Conservation (phyloP, 2,113 vertebrate genomes). For the Odontesthes bonariensis region DNA sequence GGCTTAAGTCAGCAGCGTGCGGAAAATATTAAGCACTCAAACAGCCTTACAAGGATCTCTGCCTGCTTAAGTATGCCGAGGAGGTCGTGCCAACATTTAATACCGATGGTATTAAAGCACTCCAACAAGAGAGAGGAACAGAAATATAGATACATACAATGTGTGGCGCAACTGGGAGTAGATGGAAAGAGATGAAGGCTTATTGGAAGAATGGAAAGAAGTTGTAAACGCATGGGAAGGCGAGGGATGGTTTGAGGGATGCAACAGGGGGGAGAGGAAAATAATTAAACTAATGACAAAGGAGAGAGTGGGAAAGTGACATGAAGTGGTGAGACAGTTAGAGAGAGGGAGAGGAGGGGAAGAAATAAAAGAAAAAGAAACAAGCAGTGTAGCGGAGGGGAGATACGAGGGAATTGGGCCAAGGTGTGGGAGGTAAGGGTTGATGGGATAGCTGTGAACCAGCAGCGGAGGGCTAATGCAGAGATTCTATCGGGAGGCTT, state of each 20-base stretch:
- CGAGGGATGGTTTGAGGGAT: slow-evolving; percentile 11
- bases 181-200: slow-evolving; percentile 37
- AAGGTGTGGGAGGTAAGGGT: slow-evolving; percentile 73
- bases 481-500: slow-evolving; percentile 77
- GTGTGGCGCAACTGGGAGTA: slow-evolving; percentile 43
- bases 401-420: slow-evolving; percentile 58
- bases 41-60: slow-evolving; percentile 78
- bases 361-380: slow-evolving; percentile 17
- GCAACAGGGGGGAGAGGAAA: slow-evolving; percentile 19
- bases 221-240: slow-evolving; percentile 13
- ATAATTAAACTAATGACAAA: slow-evolving; percentile 5
- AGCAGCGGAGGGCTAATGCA: slow-evolving; percentile 75
- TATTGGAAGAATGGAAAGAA: slow-evolving; percentile 13
- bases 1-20: slow-evolving; percentile 82
- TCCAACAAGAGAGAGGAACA: slow-evolving; percentile 60
- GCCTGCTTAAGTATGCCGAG: slow-evolving; percentile 76
- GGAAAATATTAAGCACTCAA: slow-evolving; percentile 82
- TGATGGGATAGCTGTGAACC: slow-evolving; percentile 76
- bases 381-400: slow-evolving; percentile 36
- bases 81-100: slow-evolving; percentile 77
- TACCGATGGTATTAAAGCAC: slow-evolving; percentile 71
- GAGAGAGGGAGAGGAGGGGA: background rate
- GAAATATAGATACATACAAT: slow-evolving; percentile 68
- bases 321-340: slow-evolving; percentile 5
- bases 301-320: background rate